Evolutionary conservation across 2,888 invertebrate species (phyloP).

Genomic region (Tribolium freemani): DNA sequence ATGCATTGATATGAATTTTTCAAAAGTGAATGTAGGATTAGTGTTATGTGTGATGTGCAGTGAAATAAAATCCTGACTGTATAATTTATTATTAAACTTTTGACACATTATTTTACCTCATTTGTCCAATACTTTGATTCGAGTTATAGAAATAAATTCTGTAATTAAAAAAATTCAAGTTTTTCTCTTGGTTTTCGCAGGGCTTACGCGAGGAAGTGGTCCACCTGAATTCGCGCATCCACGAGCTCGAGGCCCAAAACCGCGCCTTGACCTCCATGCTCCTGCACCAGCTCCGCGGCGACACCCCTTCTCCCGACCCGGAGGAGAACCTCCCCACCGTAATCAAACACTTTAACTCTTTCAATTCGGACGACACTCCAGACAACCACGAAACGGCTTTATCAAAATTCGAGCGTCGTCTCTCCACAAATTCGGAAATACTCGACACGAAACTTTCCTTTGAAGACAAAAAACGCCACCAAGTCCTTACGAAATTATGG

Average conservation of each 20-base stretch:
- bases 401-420: conserved; percentile 60
- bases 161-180: too few relatives aligned
- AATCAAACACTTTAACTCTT: conserved; percentile 66
- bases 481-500: conserved; percentile 76
- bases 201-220: conserved; percentile 84
- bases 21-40: too few relatives aligned
- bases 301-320: conserved; percentile 69
- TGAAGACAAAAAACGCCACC: conserved; percentile 76
- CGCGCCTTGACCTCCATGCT: conserved; percentile 79
- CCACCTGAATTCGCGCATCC: conserved; percentile 79
- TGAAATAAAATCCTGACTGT: too few relatives aligned
- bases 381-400: conserved; percentile 51
- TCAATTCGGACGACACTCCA: conserved; percentile 57
- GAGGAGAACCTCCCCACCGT: conserved; percentile 60
- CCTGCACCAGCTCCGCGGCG: conserved; percentile 74
- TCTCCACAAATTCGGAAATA: conserved; percentile 63
- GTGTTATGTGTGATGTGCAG: too few relatives aligned
- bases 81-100: too few relatives aligned
- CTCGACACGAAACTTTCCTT: conserved; percentile 69
- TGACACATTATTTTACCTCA: too few relatives aligned
- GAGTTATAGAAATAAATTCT: too few relatives aligned
- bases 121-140: too few relatives aligned
- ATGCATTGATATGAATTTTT: too few relatives aligned
- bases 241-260: conserved; percentile 86
- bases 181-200: conserved; percentile 65